phyloP scores from a whole-genome alignment of 2,888 invertebrate genomes.

The Orchesellides sinensis region DNA sequence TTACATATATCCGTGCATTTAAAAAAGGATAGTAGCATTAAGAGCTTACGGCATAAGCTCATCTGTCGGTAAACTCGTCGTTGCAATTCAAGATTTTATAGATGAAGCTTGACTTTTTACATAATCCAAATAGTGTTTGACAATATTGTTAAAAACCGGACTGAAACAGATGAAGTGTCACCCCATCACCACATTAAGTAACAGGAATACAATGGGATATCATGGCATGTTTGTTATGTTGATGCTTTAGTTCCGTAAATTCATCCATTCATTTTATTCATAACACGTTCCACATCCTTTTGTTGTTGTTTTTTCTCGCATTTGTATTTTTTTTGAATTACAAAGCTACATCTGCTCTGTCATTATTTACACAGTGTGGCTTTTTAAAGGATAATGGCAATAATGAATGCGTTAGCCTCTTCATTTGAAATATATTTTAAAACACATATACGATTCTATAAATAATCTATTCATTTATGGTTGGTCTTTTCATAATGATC shows the following conservation, averaged over 20 bases:
- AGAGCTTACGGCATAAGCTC: too few relatives aligned
- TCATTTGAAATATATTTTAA: conserved; percentile 27
- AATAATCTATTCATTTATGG: too few relatives aligned
- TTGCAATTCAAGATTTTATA: too few relatives aligned
- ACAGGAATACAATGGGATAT: too few relatives aligned
- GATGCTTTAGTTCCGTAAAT: conserved; percentile 19
- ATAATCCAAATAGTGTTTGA: conserved; percentile 39
- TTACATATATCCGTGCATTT: too few relatives aligned
- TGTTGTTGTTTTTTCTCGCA: conserved; percentile 14
- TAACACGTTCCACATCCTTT: conserved; percentile 31
- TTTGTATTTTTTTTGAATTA: conserved; percentile 4
- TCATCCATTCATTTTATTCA: conserved; percentile 25
- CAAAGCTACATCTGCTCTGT: conserved; percentile 33
- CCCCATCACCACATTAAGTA: conserved; percentile 27
- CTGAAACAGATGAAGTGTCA: conserved; percentile 48
- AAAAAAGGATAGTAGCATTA: too few relatives aligned
- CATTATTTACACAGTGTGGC: conserved; percentile 30
- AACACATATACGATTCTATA: background rate
- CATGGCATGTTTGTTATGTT: too few relatives aligned
- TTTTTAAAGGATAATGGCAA: conserved; percentile 11
- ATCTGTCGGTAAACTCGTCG: too few relatives aligned
- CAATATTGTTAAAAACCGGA: conserved; percentile 41
- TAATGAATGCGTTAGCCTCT: conserved; percentile 45
- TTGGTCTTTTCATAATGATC: background rate
- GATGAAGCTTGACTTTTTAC: conserved; percentile 36